Percentiles rank a stretch among this genome's conserved stretches.
phyloP scores from a whole-genome alignment of 2,888 invertebrate species.

The Melanostoma mellinum region DNA sequence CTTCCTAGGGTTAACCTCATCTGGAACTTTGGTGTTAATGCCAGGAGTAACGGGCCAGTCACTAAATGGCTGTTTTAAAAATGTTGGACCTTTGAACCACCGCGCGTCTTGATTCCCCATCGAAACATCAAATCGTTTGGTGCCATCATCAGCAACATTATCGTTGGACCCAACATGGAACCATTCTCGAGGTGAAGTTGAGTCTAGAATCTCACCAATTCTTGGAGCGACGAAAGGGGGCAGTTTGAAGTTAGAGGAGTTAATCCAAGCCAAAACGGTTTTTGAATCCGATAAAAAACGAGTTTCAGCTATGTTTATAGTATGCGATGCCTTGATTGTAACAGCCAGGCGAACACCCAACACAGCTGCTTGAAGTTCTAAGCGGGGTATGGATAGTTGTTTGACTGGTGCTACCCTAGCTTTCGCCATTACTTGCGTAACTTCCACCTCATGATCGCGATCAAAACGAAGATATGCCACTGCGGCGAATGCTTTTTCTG shows the following conservation, averaged over 20 bases:
- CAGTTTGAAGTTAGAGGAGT: conserved; percentile 8
- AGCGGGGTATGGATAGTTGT: not conserved
- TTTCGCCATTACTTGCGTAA: conserved; percentile 3
- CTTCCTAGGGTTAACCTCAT: not conserved
- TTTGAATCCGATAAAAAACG: conserved; percentile 33
- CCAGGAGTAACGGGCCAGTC: conserved; percentile 7
- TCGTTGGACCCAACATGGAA: conserved; percentile 12
- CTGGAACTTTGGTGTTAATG: no score
- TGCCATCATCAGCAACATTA: conserved; percentile 44
- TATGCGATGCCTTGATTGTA: not conserved
- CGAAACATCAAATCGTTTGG: not conserved
- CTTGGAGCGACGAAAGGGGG: conserved; percentile 15
- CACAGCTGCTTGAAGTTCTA: conserved; percentile 11
- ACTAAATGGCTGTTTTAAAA: not conserved
- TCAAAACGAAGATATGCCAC: not conserved
- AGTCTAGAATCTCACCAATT: conserved; percentile 35
- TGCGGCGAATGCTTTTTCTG: conserved; percentile 11
- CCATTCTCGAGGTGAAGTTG: conserved; percentile 5
- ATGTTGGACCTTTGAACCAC: conserved; percentile 7
- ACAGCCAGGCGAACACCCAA: conserved; percentile 1
- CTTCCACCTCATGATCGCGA: not conserved
- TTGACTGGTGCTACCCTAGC: not conserved
- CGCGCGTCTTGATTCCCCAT: not conserved
- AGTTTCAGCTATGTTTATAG: not conserved
- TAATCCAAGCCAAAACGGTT: conserved; percentile 28